Conservation (phyloP, 2,888 invertebrate genomes). For the Amphipyra berbera region DNA sequence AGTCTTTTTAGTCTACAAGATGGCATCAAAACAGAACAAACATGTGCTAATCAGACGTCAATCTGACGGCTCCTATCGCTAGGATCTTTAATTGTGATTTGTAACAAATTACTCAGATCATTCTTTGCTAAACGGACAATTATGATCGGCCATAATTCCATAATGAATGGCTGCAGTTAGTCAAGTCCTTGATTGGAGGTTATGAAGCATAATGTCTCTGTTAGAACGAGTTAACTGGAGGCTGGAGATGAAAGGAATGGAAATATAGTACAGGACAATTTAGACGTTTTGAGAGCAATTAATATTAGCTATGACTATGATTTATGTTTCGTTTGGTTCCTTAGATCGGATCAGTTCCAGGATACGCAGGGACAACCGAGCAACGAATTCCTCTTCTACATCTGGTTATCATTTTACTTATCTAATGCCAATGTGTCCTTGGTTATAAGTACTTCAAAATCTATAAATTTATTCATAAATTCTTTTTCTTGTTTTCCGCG, state of each 20-base stretch:
- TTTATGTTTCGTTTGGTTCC: constrained; percentile 25
- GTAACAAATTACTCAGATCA: constrained; percentile 63
- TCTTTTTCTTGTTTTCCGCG: no score
- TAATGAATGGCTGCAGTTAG: constrained; percentile 51
- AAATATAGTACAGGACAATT: constrained; percentile 32
- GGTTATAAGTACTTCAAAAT: neutral
- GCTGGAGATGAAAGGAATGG: constrained; percentile 47
- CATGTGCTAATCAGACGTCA: constrained; percentile 63
- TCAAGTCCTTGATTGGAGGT: constrained; percentile 51
- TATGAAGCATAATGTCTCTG: constrained; percentile 51
- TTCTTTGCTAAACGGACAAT: constrained; percentile 61
- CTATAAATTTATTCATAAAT: neutral
- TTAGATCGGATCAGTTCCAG: constrained; percentile 34
- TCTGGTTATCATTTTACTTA: neutral
- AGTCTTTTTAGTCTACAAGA: constrained; percentile 41
- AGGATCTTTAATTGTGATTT: constrained; percentile 65
- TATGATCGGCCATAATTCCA: constrained; percentile 50
- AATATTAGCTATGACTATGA: constrained; percentile 35
- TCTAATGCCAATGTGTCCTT: no score
- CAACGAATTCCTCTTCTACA: neutral
- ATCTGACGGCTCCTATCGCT: constrained; percentile 68
- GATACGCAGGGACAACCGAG: constrained; percentile 19
- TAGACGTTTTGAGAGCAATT: constrained; percentile 39
- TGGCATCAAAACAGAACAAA: constrained; percentile 42
- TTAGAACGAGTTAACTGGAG: constrained; percentile 41